Evolutionary conservation across 2,888 invertebrate genomes (phyloP).

Genomic region (Coleophora flavipennella): DNA sequence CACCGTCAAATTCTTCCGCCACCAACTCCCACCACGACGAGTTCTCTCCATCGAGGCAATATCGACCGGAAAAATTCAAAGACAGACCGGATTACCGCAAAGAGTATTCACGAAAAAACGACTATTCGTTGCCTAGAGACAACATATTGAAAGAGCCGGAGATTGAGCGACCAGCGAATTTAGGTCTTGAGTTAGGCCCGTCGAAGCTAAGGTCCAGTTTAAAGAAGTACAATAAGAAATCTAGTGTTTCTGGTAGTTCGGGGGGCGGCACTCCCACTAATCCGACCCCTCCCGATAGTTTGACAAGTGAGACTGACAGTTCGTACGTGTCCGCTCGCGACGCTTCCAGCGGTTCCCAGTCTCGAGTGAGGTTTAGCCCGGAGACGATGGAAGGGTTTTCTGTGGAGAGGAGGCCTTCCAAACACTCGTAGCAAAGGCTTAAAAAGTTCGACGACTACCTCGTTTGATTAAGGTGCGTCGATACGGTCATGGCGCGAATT

Average conservation of each 20-base stretch:
- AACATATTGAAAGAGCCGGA: slow-evolving; percentile 53
- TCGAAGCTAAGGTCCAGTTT: slow-evolving; percentile 84
- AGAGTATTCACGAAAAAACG: slow-evolving; percentile 52
- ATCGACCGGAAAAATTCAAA: slow-evolving; percentile 28
- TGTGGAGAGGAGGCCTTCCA: slow-evolving; percentile 37
- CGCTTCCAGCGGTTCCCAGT: slow-evolving; percentile 77
- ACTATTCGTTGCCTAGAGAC: slow-evolving; percentile 53
- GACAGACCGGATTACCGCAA: slow-evolving; percentile 37
- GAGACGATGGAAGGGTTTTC: slow-evolving; percentile 74
- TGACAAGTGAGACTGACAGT: slow-evolving; percentile 87
- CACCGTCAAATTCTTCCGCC: slow-evolving; percentile 82
- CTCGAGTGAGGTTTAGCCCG: slow-evolving; percentile 84
- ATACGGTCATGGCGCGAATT: no score
- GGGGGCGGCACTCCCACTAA: slow-evolving; percentile 84
- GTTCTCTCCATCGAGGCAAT: slow-evolving; percentile 53
- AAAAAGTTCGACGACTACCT: slow-evolving; percentile 65
- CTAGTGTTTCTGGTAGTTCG: slow-evolving; percentile 68
- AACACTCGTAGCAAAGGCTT: slow-evolving; percentile 66
- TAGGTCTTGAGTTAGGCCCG: slow-evolving; percentile 77
- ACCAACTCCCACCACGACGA: slow-evolving; percentile 68
- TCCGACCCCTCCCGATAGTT: slow-evolving; percentile 88
- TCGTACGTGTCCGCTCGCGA: slow-evolving; percentile 91
- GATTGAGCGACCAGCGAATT: slow-evolving; percentile 55
- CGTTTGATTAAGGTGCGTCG: slow-evolving; percentile 36
- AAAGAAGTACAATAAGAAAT: slow-evolving; percentile 78